phyloP scores from a whole-genome alignment of 2,888 invertebrate species.

The Athalia cordata region DNA sequence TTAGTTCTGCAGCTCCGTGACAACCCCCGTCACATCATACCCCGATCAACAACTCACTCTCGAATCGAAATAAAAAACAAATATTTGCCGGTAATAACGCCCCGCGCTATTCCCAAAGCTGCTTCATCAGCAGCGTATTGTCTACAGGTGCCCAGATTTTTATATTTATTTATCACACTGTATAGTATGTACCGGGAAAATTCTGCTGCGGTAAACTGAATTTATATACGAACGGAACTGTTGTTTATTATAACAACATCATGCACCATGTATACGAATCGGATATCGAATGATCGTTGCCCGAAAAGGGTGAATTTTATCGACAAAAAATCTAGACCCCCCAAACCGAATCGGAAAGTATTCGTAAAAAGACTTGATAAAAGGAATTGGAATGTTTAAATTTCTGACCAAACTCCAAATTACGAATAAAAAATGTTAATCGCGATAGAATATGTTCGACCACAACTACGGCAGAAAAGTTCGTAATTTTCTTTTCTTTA shows the following conservation, averaged over 20 bases:
- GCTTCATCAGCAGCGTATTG: conserved; percentile 15
- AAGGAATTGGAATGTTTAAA: too few species aligned
- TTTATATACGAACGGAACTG: conserved; percentile 11
- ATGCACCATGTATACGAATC: too few species aligned
- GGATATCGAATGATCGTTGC: not conserved
- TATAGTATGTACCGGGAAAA: too few species aligned
- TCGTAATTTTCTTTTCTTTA: too few species aligned
- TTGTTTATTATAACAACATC: not conserved
- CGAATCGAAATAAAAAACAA: conserved; percentile 1
- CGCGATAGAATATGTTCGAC: too few species aligned
- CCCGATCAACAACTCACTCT: conserved; percentile 2
- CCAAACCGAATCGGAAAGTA: too few species aligned
- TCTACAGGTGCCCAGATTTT: not conserved
- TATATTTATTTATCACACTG: too few species aligned
- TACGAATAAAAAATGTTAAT: too few species aligned
- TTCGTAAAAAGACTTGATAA: too few species aligned
- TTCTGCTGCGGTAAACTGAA: conserved; percentile 31
- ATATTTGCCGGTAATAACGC: conserved; percentile 9
- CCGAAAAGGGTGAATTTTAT: not conserved
- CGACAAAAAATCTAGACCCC: too few species aligned
- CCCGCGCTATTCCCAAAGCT: conserved; percentile 15
- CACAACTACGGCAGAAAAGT: too few species aligned
- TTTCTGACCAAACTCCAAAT: too few species aligned
- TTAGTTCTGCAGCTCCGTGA: not conserved
- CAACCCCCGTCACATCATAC: conserved; percentile 1